These are phyloP conservation scores for Stramonita haemastoma DNA, from an alignment of 2,888 invertebrate species.

Conservation along the genomic window DNA sequence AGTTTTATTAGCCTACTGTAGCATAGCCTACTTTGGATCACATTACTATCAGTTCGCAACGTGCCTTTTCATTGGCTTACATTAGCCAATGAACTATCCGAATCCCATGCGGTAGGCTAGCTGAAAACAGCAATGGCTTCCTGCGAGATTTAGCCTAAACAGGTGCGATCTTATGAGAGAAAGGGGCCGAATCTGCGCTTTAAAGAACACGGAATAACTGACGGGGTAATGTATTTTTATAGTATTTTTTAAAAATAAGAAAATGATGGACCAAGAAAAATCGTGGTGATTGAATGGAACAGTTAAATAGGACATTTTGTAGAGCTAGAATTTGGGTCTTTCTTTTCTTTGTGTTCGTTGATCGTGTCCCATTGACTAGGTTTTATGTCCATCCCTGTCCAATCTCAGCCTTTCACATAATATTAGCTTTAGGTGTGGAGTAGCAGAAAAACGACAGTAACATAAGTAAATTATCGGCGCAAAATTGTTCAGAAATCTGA, in stretches of 20 bases:
- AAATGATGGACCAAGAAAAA: neutral
- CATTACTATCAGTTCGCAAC: neutral
- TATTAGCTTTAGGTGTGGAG: no score
- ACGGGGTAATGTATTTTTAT: constrained; percentile 14
- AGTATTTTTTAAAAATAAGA: neutral
- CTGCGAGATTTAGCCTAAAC: neutral
- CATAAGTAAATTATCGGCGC: no score
- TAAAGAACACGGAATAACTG: neutral
- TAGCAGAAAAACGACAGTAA: no score
- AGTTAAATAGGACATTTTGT: neutral
- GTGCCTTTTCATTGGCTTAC: neutral
- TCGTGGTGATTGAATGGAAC: neutral
- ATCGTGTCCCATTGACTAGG: neutral
- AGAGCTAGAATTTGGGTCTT: neutral
- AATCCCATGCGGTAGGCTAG: neutral
- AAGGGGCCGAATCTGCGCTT: neutral
- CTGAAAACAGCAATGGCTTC: constrained; percentile 30
- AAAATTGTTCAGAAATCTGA: no score
- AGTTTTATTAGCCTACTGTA: no score
- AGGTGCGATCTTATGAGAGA: constrained; percentile 18
- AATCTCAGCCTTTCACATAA: neutral
- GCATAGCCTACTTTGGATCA: neutral
- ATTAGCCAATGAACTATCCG: neutral
- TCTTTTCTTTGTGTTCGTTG: neutral
- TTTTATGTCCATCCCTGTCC: neutral